Base-by-base conservation (phyloP, 2,797 vertebrate genomes). In the Spizella passerina region DNA sequence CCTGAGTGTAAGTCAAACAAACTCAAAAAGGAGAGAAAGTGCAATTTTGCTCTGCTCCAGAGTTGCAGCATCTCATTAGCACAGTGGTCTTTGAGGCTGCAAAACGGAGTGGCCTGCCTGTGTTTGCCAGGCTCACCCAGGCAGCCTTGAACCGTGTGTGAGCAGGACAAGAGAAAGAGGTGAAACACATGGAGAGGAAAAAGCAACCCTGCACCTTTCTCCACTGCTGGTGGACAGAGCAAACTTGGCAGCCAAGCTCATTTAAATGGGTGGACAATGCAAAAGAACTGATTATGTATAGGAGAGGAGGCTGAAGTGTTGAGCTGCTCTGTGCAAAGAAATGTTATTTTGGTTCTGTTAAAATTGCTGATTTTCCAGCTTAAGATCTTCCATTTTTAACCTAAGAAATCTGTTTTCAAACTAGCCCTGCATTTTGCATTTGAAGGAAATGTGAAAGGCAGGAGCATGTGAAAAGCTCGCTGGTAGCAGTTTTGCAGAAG, bases 311-410 rank as follows among this genome's bases (percentile, higher is more conserved):
- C 24, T 86, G 85, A 76, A 84, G 52, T 93, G 70, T 59, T 75
- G 86, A 95, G 57, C 81, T 89, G 86, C 86, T 93, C 79, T n/a
- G 39, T 86, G 87, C 29, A 80, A 73, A 93, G 93, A 86, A 93
- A 76, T 12, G n/a, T 91, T 95, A 90, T 85, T 94, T 97, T 96
- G 79, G 72, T 93, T 97, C 90, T 73, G 86, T 97, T 96, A 79
- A 95, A 75, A 94, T 43, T 71, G 92, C 88, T 95, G 72, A 69
- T 93, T 96, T 97, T 93, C 81, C 82, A 94, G 70, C 88, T 92
- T 94, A 88, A 90, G 79, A 30, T 90, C 70, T 95, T 94, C 59
- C 94, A 96, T 94, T 94, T 94, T 86, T 93, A 94, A 85, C 71
- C 53, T 17, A 68, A 97, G 81, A 91, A 96, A 83, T 87, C 63